Evolutionary conservation across 2,797 vertebrate genomes (phyloP).

Genomic region (Triplophysa yarkandensis): DNA sequence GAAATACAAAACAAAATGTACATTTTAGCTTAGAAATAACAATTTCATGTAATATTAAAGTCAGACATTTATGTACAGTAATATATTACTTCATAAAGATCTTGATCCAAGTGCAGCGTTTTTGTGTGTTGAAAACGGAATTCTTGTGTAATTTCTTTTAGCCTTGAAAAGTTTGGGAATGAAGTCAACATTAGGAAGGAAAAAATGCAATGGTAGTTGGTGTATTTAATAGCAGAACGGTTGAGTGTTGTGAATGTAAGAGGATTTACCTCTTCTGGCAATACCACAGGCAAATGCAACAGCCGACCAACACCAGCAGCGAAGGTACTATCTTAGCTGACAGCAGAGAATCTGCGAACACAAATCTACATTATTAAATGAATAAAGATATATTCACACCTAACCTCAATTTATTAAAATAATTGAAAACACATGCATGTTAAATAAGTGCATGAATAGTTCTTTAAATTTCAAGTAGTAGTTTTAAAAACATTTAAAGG

Average conservation of each 20-base stretch:
- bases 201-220: no score
- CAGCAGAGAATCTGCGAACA: conserved; percentile 48
- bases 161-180: conserved; percentile 49
- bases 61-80: background rate
- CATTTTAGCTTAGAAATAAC: background rate
- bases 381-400: background rate
- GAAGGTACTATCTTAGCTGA: conserved; percentile 56
- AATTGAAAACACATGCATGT: no score
- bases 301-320: conserved; percentile 58
- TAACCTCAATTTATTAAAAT: no score
- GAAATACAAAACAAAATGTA: background rate
- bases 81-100: conserved; percentile 62
- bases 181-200: background rate
- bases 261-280: conserved; percentile 61
- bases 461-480: no score
- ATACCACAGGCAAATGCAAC: conserved; percentile 58
- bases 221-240: background rate
- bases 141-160: conserved; percentile 48
- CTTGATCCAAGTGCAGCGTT: conserved; percentile 57
- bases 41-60: background rate
- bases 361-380: background rate
- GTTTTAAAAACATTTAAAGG: no score
- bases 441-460: no score
- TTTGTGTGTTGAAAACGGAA: conserved; percentile 66
- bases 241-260: no score